Base-by-base conservation (phyloP, 1,140 invertebrate genomes). In the Belonocnema kinseyi region DNA sequence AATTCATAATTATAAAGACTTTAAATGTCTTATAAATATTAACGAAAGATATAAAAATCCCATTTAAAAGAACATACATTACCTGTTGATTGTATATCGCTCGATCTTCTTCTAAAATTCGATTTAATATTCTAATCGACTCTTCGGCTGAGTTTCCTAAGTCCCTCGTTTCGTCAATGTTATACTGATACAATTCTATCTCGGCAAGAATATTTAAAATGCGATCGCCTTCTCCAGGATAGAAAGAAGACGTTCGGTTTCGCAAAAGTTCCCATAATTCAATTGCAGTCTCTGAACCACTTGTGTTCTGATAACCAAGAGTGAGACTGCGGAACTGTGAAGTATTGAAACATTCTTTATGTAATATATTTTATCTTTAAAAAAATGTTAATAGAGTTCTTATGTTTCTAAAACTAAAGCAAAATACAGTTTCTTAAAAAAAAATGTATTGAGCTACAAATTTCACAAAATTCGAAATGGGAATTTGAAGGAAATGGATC, bases 231-330 rank as follows among this genome's bases (percentile, higher is more conserved):
- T 93, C 93, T 0, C 94, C 93, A 0, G 93, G 93, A 81, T 93
- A 93, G 0, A 92, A 82, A 0, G 92, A 89, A 10, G 92, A 77
- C 58, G 82, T 78, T 16, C 88, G 90, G 16, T 90, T 91, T n/a
- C 88, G 88, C 3, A 93, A 84, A 17, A 92, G 85, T 3, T 92
- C 88, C 81, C 92, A 93, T 76, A 93, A 91, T 51, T 92, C 88
- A 8, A 88, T 88, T 14, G 92, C 90, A 8, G 93, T 93, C 40
- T 90, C 89, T 3, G 91, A 90, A 3, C 91, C 91, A 50, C 92
- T 93, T 11, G 91, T 92, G 82, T 93, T 94, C 76, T 94, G 94
- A 77, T 94, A 95, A 0, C 95, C 95, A 52, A 94, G 92, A 1
- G 93, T 94, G 19, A 95, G 85, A 5, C 92, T 92, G 11, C 88